Base-by-base conservation (phyloP, 2,797 vertebrate genomes). In the Clarias fuscus region DNA sequence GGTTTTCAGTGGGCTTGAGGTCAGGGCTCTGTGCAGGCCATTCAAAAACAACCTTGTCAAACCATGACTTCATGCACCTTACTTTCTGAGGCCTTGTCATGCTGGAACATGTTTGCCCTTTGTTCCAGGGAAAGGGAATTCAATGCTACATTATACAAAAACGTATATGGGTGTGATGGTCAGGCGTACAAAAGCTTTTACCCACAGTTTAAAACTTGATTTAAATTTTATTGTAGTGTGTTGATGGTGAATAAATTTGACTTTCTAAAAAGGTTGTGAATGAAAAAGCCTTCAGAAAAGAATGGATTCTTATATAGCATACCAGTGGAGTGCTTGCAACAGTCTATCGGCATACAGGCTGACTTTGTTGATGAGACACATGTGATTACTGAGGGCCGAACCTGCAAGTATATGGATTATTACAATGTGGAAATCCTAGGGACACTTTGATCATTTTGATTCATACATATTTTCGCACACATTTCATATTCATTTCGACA, bases 301-400 rank as follows among this genome's bases (percentile, higher is more conserved):
- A 11, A 73, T 15, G 2, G 43, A 76, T 56, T 86, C 4, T 78
- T 13, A 65, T 83, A 62, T 68, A 53, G 88, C 87, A 40, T 88
- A 96, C 95, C 93, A 92, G 93, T 89, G 88, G 94, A 89, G 56
- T 88, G 90, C 77, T 89, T 84, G 82, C 91, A 91, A 90, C 90
- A 91, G 73, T 91, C 80, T 73, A 92, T 91, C 10, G 93, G 84
- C 75, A 91, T 92, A 88, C 84, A 88, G 86, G 89, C 77, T 14
- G 94, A 90, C 67, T 88, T 94, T 88, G 92, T 92, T 73, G 90
- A 95, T 65, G 96, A 93, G 71, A 94, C 93, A 27, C 94, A 93
- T 0, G 95, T 96, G 92, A 96, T 96, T 89, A 96, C 96, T 40
- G 95, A 95, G 10, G 96, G 96, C 24, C 96, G 95, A 88, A 95